These are phyloP conservation scores for Bradypodion pumilum DNA, from an alignment of 2,797 vertebrate species.

Conservation along the genomic window DNA sequence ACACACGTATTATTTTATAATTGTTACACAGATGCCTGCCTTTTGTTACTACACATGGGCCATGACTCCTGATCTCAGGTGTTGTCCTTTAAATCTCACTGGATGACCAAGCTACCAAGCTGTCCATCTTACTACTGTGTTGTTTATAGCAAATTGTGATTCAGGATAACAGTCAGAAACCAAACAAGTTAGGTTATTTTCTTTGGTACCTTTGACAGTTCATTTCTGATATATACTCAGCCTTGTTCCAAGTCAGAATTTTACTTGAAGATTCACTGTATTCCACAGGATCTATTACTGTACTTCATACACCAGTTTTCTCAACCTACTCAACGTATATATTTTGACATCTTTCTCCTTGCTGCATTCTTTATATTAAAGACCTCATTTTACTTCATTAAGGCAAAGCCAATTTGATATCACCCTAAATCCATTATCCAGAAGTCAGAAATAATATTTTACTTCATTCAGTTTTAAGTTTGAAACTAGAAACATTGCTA, in stretches of 20 bases:
- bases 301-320: too few relatives aligned
- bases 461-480: background rate
- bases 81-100: too few relatives aligned
- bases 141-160: background rate
- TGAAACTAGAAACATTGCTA: background rate
- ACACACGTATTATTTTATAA: too few relatives aligned
- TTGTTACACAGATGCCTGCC: too few relatives aligned
- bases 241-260: too few relatives aligned
- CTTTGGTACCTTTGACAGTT: background rate
- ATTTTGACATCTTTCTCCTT: background rate
- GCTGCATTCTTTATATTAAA: background rate
- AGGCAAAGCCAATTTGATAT: background rate
- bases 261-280: background rate
- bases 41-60: too few relatives aligned
- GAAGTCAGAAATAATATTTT: background rate
- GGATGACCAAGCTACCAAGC: too few relatives aligned
- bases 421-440: background rate
- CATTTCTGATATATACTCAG: background rate
- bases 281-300: background rate
- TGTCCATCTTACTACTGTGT: too few relatives aligned
- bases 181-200: background rate
- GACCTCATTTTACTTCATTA: background rate
- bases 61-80: too few relatives aligned
- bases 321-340: background rate
- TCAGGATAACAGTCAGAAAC: background rate